A percentile compares a stretch with the other conserved stretches of the same genome.
phyloP scores from a whole-genome alignment of 1,140 invertebrate species.

The Lordiphosa collinella region DNA sequence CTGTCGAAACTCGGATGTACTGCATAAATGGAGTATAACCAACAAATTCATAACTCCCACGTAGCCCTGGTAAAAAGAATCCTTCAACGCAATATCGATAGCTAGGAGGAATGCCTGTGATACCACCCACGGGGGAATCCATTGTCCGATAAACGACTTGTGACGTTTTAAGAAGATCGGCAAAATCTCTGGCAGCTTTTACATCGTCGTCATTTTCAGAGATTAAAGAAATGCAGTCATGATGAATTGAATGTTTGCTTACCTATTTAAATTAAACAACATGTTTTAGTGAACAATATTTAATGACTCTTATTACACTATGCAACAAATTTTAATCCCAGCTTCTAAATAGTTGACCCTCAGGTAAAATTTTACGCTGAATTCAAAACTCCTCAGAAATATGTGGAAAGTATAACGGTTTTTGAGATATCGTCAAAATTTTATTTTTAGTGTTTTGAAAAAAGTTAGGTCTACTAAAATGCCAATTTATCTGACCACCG shows the following conservation, averaged over 20 bases:
- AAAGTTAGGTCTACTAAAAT: too few relatives aligned
- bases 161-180: not conserved
- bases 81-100: constrained; percentile 18
- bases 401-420: too few relatives aligned
- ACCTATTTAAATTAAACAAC: not conserved
- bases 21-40: constrained; percentile 16
- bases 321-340: too few relatives aligned
- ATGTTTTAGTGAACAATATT: too few relatives aligned
- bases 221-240: not conserved
- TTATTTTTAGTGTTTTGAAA: too few relatives aligned
- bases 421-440: too few relatives aligned
- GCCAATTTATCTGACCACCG: too few relatives aligned
- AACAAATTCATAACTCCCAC: constrained; percentile 13
- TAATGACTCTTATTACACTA: too few relatives aligned
- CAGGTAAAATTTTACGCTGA: too few relatives aligned
- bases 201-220: not conserved
- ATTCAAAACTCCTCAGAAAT: too few relatives aligned
- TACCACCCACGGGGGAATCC: constrained; percentile 5
- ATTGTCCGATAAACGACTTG: constrained; percentile 19
- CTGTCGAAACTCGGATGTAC: constrained; percentile 1
- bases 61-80: constrained; percentile 9
- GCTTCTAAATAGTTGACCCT: too few relatives aligned
- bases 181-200: constrained; percentile 1
- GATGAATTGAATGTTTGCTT: not conserved
- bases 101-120: constrained; percentile 3